These are phyloP conservation scores for Enteromius radiatus DNA, from an alignment of 2,797 vertebrate species.

Conservation along the genomic window DNA sequence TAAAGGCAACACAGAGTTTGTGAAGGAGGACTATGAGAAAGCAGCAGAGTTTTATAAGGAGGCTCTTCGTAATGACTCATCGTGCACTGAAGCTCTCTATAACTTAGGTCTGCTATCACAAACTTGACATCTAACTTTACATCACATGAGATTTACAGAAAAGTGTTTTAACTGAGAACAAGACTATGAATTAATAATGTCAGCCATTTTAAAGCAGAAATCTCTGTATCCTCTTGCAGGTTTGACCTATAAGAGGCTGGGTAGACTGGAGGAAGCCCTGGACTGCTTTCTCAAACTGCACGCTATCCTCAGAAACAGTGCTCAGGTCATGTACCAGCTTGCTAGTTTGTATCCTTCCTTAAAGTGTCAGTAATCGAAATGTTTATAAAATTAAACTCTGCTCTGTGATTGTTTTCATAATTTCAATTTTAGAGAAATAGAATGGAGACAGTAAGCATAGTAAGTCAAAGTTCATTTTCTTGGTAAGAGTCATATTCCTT, in stretches of 20 bases:
- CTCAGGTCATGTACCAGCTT: constrained; percentile 93
- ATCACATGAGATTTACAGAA: background rate
- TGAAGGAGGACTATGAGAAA: constrained; percentile 90
- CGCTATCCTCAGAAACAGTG: constrained; percentile 90
- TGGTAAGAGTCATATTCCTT: constrained; percentile 58
- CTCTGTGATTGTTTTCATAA: background rate
- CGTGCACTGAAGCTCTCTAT: constrained; percentile 95
- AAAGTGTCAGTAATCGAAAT: background rate
- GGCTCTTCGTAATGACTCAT: constrained; percentile 94
- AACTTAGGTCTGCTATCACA: constrained; percentile 85
- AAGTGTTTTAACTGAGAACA: background rate
- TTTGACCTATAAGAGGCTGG: constrained; percentile 89
- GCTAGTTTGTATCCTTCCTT: constrained; percentile 88
- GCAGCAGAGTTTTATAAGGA: constrained; percentile 96
- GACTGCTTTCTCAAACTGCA: constrained; percentile 97
- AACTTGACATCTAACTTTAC: background rate
- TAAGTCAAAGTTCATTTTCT: background rate
- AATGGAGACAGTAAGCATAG: background rate
- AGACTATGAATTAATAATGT: background rate
- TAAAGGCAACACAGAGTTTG: constrained; percentile 93
- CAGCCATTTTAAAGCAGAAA: background rate
- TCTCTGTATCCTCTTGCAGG: constrained; percentile 72
- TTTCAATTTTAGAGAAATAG: background rate
- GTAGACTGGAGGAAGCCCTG: constrained; percentile 88
- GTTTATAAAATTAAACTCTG: background rate